Base-by-base conservation (phyloP, 2,888 invertebrate species). In the Tineola bisselliella region DNA sequence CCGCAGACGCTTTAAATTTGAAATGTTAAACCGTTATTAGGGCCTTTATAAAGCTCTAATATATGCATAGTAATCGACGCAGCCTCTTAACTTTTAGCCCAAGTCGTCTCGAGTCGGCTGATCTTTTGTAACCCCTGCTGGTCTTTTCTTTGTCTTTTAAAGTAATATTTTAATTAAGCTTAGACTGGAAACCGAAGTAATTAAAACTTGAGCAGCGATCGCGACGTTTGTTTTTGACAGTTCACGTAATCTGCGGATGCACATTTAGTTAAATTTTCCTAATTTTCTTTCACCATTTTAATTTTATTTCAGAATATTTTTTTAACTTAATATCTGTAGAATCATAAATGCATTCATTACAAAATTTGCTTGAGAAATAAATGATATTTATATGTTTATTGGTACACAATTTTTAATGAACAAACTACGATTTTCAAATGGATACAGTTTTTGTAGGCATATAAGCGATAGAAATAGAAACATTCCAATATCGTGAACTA, bases 161-260 rank as follows among this genome's bases (percentile, higher is more conserved):
- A 59, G 31, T 43, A 43, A 59, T 59, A 59, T 59, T 59, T 59
- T 59, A 59, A 59, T 59, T 59, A 59, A 38, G 17, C 59, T 33
- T 15, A 58, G 48, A 58, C 31, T 59, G 43, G 38, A 17, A 61
- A 25, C 43, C 25, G 33, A 38, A 59, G 70, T 77, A 83, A 81
- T 81, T 81, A 80, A 81, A 83, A 83, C 76, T 81, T 79, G 71
- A 68, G 67, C 73, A 66, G 64, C 65, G 66, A 69, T 66, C 65
- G 66, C 69, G 71, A 75, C 75, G 71, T 76, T 79, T 81, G 79
- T 80, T 79, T 76, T 73, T 73, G 72, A 71, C 75, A 74, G 73
- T 75, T 77, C 73, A 74, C 75, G 68, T 71, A 71, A 74, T 73
- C 70, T 69, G 61, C 68, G 69, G 72, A 76, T 76, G 77, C 75